Evolutionary conservation across 2,797 vertebrate species (phyloP).

Genomic region (Scolopax rusticola): DNA sequence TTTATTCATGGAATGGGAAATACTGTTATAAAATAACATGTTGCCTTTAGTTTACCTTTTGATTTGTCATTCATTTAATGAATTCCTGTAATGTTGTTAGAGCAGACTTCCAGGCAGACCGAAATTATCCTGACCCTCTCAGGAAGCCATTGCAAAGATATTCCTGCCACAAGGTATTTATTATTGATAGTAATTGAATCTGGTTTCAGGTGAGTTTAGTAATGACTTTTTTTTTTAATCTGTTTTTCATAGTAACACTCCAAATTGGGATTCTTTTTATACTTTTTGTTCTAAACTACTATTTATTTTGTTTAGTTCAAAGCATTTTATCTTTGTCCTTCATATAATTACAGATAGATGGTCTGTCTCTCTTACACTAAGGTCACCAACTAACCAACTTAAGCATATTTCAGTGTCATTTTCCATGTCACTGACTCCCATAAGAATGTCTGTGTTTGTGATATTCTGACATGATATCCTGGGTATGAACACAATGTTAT

Average conservation of each 20-base stretch:
- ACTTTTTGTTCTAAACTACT: background rate
- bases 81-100: background rate
- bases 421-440: background rate
- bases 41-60: constrained; percentile 10
- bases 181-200: background rate
- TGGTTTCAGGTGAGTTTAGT: background rate
- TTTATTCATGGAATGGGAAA: constrained; percentile 3
- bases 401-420: background rate
- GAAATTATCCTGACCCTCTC: background rate
- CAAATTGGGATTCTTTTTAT: background rate
- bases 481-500: background rate
- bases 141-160: background rate
- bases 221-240: background rate
- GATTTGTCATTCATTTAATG: background rate
- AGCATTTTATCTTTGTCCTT: background rate
- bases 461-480: background rate
- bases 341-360: background rate
- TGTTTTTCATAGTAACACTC: background rate
- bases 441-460: background rate
- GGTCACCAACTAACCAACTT: background rate
- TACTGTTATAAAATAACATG: background rate
- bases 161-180: background rate
- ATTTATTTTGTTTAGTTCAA: background rate
- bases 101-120: background rate
- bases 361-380: background rate